phyloP scores from a whole-genome alignment of 2,797 vertebrate genomes.

The Fratercula arctica region DNA sequence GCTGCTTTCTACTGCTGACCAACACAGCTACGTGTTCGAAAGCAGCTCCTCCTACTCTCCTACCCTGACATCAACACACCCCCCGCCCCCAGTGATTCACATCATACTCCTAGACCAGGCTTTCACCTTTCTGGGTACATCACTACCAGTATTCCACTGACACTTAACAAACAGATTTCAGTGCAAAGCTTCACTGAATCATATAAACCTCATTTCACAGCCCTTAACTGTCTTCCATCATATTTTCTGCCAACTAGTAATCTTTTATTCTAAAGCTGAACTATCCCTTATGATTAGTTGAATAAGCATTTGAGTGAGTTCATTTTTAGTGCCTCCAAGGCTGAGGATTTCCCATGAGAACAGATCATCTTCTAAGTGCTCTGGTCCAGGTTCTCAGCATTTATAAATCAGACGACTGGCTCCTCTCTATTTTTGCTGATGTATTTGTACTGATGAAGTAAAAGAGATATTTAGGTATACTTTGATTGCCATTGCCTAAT shows the following conservation, averaged over 20 bases:
- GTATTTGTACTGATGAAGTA: background rate
- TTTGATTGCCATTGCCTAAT: background rate
- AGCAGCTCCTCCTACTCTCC: background rate
- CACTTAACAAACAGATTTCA: background rate
- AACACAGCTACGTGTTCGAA: background rate
- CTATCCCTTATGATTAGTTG: background rate
- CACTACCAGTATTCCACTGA: background rate
- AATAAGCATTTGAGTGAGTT: constrained; percentile 15
- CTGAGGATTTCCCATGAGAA: constrained; percentile 29
- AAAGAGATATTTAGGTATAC: background rate
- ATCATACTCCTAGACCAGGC: background rate
- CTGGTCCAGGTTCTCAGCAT: background rate
- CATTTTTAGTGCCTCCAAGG: constrained; percentile 15
- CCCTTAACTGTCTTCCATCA: background rate
- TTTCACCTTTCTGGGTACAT: background rate
- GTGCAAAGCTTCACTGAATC: constrained; percentile 10
- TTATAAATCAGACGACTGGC: background rate
- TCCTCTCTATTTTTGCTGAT: background rate
- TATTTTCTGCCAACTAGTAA: constrained; percentile 1
- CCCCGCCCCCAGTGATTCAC: background rate
- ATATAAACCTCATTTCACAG: constrained; percentile 5
- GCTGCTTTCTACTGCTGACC: background rate
- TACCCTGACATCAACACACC: background rate
- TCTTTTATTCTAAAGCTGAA: constrained; percentile 8
- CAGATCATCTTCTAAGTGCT: constrained; percentile 13